Evolutionary conservation across 2,113 vertebrate species (phyloP).

Genomic region (Melanostigma gelatinosum): DNA sequence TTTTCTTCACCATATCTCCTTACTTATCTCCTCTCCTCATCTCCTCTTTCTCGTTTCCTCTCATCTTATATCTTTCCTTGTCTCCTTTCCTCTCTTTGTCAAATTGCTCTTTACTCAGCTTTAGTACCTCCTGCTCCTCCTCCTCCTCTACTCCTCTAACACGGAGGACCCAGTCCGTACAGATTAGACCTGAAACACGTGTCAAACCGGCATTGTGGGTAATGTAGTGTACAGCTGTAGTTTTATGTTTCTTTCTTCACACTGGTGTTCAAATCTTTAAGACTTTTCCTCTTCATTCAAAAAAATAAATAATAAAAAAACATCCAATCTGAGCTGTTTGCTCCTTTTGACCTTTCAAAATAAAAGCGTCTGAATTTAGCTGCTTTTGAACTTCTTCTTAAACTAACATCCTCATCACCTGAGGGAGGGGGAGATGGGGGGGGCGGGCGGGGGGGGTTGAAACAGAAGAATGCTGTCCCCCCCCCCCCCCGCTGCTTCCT

Average conservation of each 20-base stretch:
- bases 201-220: slow-evolving; percentile 11
- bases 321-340: neutral
- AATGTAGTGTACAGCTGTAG: neutral
- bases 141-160: too few relatives aligned
- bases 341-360: slow-evolving; percentile 9
- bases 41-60: too few relatives aligned
- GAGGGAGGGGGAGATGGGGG: neutral
- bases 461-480: neutral
- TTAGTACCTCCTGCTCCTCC: too few relatives aligned
- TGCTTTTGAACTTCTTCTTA: neutral
- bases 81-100: too few relatives aligned
- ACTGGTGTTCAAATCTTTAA: too few relatives aligned
- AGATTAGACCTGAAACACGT: neutral
- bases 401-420: neutral
- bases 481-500: slow-evolving; percentile 44
- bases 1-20: too few relatives aligned
- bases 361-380: neutral
- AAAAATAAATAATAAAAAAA: too few relatives aligned
- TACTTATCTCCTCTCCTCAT: too few relatives aligned
- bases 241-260: too few relatives aligned
- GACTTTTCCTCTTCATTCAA: too few relatives aligned
- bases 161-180: neutral
- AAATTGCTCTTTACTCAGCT: too few relatives aligned
- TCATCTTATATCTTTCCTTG: too few relatives aligned
- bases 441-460: neutral